Conservation (phyloP, 1,140 invertebrate species). For the Drosophila punjabiensis region DNA sequence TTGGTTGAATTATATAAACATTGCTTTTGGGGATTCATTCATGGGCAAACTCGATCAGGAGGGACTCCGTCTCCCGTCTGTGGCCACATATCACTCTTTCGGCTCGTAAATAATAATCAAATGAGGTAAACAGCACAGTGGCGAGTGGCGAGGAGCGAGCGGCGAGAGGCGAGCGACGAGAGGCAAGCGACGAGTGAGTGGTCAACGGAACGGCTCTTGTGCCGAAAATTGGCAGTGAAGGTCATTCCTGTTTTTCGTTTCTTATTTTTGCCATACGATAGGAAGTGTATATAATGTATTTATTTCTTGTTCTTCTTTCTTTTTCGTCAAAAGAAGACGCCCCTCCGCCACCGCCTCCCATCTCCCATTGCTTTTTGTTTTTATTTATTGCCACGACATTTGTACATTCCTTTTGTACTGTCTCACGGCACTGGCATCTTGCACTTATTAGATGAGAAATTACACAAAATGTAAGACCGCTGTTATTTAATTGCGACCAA, state of each 20-base stretch:
- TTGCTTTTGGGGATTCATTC: slow-evolving; percentile 27
- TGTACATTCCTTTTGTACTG: slow-evolving; percentile 66
- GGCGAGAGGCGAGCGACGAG: neutral
- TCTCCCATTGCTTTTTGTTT: slow-evolving; percentile 16
- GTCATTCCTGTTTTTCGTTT: slow-evolving; percentile 55
- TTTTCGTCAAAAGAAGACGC: slow-evolving; percentile 30
- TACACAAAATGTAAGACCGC: slow-evolving; percentile 64
- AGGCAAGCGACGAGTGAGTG: slow-evolving; percentile 6
- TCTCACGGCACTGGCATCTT: slow-evolving; percentile 51
- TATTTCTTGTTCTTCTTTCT: neutral
- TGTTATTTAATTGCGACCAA: slow-evolving; percentile 77
- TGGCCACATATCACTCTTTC: slow-evolving; percentile 2
- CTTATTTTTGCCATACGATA: slow-evolving; percentile 19
- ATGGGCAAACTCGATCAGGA: slow-evolving; percentile 43
- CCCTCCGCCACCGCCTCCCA: neutral
- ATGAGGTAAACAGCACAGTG: slow-evolving; percentile 25
- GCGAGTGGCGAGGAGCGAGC: neutral
- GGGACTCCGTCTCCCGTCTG: slow-evolving; percentile 12
- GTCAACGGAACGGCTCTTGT: slow-evolving; percentile 25
- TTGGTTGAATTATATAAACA: slow-evolving; percentile 39
- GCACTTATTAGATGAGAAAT: slow-evolving; percentile 71
- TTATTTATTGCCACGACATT: slow-evolving; percentile 81
- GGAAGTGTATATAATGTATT: slow-evolving; percentile 17
- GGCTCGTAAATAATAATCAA: slow-evolving; percentile 40
- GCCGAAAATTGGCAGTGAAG: slow-evolving; percentile 61